These are phyloP conservation scores for Erithacus rubecula DNA, from an alignment of 2,797 vertebrate species.

Conservation along the genomic window DNA sequence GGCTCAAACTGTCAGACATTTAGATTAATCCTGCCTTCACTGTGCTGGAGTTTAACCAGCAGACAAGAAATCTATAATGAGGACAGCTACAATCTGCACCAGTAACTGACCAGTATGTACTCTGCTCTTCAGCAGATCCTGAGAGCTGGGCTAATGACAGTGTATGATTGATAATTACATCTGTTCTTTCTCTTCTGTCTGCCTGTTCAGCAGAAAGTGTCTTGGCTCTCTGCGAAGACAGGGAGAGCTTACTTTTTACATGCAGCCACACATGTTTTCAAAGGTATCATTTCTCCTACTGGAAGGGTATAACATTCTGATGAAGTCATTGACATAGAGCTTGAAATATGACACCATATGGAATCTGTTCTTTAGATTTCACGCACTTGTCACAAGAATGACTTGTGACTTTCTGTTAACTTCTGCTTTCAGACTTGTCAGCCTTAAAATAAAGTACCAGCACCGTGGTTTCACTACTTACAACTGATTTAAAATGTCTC, in stretches of 20 bases:
- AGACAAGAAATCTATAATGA: not conserved
- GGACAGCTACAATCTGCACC: not conserved
- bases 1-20: not conserved
- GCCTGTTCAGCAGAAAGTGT: conserved; percentile 65
- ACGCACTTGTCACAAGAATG: conserved; percentile 61
- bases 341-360: conserved; percentile 65
- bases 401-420: conserved; percentile 61
- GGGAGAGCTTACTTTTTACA: conserved; percentile 67
- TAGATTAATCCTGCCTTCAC: not conserved
- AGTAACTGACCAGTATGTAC: not conserved
- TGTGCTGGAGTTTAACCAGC: not conserved
- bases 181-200: conserved; percentile 65
- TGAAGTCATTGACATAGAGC: conserved; percentile 69
- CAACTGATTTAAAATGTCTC: not conserved
- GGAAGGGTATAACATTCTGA: conserved; percentile 68
- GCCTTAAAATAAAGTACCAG: not conserved
- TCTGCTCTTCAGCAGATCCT: conserved; percentile 2
- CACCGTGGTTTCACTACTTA: not conserved
- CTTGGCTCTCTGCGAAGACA: conserved; percentile 57
- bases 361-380: conserved; percentile 68
- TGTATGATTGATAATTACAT: conserved; percentile 70
- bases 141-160: conserved; percentile 27
- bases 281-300: conserved; percentile 68
- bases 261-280: conserved; percentile 69
- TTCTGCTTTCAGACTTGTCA: conserved; percentile 11